Conservation (phyloP, 2,113 vertebrate genomes). For the Pangasianodon gigas region DNA sequence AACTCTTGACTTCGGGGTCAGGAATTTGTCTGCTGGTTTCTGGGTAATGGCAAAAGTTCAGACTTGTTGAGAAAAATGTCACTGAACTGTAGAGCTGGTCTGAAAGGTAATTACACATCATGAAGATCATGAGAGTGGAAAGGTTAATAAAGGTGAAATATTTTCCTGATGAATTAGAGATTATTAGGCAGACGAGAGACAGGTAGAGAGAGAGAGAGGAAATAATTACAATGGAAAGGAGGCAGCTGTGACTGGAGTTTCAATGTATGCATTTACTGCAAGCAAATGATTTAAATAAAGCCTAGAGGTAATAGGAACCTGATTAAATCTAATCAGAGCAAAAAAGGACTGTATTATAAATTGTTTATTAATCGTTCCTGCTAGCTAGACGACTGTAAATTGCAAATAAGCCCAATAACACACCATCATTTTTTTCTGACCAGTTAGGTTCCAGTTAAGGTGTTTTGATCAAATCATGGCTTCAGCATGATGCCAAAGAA, state of each 20-base stretch:
- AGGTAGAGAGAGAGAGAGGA: neutral
- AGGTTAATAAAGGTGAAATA: conserved; percentile 28
- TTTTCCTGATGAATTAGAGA: conserved; percentile 17
- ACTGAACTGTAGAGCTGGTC: conserved; percentile 2
- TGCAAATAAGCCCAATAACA: neutral
- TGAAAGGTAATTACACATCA: conserved; percentile 36
- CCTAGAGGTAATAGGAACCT: neutral
- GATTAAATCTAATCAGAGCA: neutral
- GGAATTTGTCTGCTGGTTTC: conserved; percentile 18
- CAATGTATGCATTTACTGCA: neutral
- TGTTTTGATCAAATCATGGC: neutral
- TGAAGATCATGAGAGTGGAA: conserved; percentile 5
- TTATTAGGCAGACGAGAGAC: conserved; percentile 21
- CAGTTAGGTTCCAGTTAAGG: neutral
- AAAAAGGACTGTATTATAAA: neutral
- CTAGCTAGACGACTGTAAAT: neutral
- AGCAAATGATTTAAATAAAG: neutral
- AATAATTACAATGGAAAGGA: neutral
- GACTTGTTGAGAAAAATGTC: conserved; percentile 17
- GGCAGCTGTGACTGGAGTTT: conserved; percentile 1
- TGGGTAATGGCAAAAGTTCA: conserved; percentile 19
- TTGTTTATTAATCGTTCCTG: neutral
- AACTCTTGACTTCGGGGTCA: conserved; percentile 27
- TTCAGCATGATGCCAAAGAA: neutral
- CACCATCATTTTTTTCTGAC: neutral